Evolutionary conservation across 2,888 invertebrate genomes (phyloP).

Genomic region (Apodemia duryi): DNA sequence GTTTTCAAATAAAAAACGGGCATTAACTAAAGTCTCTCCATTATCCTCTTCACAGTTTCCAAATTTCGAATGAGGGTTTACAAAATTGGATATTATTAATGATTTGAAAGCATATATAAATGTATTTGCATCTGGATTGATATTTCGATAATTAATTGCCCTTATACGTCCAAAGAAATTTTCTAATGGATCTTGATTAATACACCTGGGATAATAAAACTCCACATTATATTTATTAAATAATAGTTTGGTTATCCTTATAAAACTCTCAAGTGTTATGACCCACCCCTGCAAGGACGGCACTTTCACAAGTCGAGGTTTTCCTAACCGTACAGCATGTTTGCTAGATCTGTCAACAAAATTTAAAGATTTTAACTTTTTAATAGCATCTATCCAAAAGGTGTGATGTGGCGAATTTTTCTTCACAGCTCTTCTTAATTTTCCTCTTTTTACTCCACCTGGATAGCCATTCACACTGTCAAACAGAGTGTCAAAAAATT

Average conservation of each 20-base stretch:
- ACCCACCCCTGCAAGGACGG: constrained; percentile 31
- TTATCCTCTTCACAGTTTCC: constrained; percentile 16
- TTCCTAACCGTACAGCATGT: constrained; percentile 17
- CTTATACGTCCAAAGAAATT: constrained; percentile 35
- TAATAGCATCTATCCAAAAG: constrained; percentile 28
- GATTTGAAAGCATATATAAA: constrained; percentile 32
- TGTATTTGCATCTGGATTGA: constrained; percentile 31
- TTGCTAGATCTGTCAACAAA: constrained; percentile 24
- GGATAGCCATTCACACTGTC: constrained; percentile 25
- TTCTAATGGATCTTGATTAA: constrained; percentile 35
- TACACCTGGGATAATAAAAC: constrained; percentile 29
- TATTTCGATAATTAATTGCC: constrained; percentile 32
- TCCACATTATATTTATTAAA: constrained; percentile 27
- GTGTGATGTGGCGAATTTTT: constrained; percentile 19
- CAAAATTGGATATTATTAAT: constrained; percentile 22
- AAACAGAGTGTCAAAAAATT: constrained; percentile 28
- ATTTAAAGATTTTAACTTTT: constrained; percentile 25
- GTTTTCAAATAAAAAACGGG: constrained; percentile 19
- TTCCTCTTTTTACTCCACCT: constrained; percentile 20
- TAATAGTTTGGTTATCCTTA: constrained; percentile 28
- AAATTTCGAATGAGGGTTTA: constrained; percentile 18
- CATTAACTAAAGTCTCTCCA: constrained; percentile 17
- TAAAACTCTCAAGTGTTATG: constrained; percentile 31
- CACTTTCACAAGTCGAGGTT: constrained; percentile 23
- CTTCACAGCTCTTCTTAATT: constrained; percentile 25